These are phyloP conservation scores for Pedetes capensis DNA, from an alignment of 2,113 vertebrate genomes.

Conservation along the genomic window DNA sequence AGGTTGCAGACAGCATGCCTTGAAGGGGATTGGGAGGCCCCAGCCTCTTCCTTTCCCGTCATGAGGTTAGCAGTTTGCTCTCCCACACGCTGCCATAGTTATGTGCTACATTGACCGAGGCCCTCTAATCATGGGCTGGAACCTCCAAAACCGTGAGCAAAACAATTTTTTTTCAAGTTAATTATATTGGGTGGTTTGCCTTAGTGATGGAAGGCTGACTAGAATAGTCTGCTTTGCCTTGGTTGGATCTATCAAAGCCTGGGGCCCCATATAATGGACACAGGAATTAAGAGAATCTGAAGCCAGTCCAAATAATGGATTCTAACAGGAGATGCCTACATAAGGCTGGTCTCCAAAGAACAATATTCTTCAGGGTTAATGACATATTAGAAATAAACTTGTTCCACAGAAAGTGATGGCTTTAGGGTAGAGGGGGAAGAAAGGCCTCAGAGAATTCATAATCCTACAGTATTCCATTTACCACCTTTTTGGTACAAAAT, in stretches of 20 bases:
- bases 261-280: neutral
- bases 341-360: neutral
- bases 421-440: neutral
- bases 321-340: neutral
- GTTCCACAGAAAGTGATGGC: neutral
- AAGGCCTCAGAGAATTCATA: neutral
- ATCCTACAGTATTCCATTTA: neutral
- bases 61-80: too few species aligned
- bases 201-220: neutral
- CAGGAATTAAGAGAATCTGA: neutral
- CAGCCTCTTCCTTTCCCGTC: neutral
- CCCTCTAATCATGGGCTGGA: neutral
- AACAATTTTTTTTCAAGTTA: neutral
- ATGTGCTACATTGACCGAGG: too few species aligned
- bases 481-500: neutral
- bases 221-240: neutral
- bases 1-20: neutral
- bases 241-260: neutral
- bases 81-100: too few species aligned
- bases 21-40: neutral
- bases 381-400: neutral
- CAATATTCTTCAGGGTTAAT: neutral
- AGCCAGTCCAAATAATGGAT: neutral
- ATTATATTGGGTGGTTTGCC: neutral
- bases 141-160: neutral